phyloP scores from a whole-genome alignment of 2,888 invertebrate genomes.

The Busseola fusca region DNA sequence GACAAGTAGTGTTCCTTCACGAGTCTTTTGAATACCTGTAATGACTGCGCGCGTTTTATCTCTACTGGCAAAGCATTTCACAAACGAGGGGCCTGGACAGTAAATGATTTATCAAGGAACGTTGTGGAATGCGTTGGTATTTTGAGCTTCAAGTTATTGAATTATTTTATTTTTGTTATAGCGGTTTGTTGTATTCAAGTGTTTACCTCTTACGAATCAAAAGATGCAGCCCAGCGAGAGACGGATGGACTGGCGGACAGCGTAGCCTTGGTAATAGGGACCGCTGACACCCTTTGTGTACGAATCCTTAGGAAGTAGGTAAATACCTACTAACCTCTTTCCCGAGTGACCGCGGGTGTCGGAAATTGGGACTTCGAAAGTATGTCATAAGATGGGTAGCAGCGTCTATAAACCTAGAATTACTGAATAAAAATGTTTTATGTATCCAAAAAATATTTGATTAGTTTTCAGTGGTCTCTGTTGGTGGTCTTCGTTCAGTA shows the following conservation, averaged over 20 bases:
- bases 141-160: too few relatives aligned
- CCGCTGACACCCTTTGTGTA: not conserved
- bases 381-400: not conserved
- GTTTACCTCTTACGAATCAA: not conserved
- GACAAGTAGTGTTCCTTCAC: too few relatives aligned
- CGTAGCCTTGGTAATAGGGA: not conserved
- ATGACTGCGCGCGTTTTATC: too few relatives aligned
- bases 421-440: not conserved
- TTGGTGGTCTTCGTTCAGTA: not conserved
- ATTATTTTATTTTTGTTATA: too few relatives aligned
- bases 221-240: not conserved
- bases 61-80: too few relatives aligned
- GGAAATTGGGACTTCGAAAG: conserved; percentile 2
- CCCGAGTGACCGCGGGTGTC: not conserved
- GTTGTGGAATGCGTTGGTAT: too few relatives aligned
- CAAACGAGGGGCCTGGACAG: too few relatives aligned
- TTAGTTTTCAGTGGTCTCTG: too few relatives aligned
- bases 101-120: too few relatives aligned
- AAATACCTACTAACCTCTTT: not conserved
- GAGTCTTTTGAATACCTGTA: too few relatives aligned
- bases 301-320: not conserved
- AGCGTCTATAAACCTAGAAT: not conserved
- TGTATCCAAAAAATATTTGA: not conserved
- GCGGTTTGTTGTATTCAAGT: too few relatives aligned
- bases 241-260: not conserved